A percentile compares a stretch with the other conserved stretches of the same genome.
phyloP scores from a whole-genome alignment of 2,888 invertebrate species.

The Hecatera dysodea region DNA sequence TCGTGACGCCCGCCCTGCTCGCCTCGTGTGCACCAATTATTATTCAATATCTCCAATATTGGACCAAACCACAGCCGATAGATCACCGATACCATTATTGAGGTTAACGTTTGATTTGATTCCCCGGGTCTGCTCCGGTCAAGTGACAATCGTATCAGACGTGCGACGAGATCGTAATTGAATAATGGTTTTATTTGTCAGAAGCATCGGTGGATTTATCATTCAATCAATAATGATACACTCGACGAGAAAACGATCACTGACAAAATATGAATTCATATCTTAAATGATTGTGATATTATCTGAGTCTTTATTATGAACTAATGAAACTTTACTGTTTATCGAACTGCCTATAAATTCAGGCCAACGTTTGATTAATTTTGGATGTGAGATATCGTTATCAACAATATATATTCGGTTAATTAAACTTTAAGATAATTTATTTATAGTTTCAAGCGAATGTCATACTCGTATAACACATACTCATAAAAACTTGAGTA shows the following conservation, averaged over 20 bases:
- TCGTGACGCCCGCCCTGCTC: conserved; percentile 80
- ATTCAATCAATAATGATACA: conserved; percentile 72
- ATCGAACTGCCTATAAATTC: conserved; percentile 68
- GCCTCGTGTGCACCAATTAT: conserved; percentile 88
- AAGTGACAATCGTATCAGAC: conserved; percentile 82
- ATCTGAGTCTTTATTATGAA: conserved; percentile 46
- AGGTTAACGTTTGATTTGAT: conserved; percentile 82
- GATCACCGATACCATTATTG: conserved; percentile 78
- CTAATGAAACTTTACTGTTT: conserved; percentile 65
- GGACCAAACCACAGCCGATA: conserved; percentile 65
- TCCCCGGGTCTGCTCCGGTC: conserved; percentile 79
- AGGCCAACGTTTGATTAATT: conserved; percentile 78
- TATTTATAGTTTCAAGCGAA: conserved; percentile 36
- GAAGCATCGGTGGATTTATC: conserved; percentile 76
- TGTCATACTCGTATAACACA: conserved; percentile 58
- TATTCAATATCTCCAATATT: conserved; percentile 86
- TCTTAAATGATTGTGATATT: conserved; percentile 51
- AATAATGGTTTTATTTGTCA: conserved; percentile 81
- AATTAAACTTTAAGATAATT: conserved; percentile 59
- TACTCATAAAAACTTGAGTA: conserved; percentile 58
- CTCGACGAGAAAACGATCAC: conserved; percentile 58
- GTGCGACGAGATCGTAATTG: conserved; percentile 79
- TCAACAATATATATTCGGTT: conserved; percentile 68
- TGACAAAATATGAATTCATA: conserved; percentile 65
- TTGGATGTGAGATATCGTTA: conserved; percentile 73